A percentile compares a stretch with the other conserved stretches of the same genome.
phyloP scores from a whole-genome alignment of 2,797 vertebrate genomes.

The Remorina albescens region DNA sequence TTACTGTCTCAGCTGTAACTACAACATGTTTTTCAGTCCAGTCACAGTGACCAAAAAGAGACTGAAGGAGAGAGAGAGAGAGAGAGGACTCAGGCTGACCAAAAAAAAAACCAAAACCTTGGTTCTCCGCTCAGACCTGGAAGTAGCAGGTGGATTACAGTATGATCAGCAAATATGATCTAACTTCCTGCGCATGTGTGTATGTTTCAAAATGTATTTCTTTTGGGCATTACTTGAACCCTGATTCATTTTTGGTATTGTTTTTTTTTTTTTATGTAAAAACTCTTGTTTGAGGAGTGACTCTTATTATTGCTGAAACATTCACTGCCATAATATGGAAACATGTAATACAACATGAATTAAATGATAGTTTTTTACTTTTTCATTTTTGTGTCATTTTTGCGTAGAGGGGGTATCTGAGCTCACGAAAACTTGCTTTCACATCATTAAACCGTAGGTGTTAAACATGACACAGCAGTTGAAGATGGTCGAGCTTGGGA shows the following conservation, averaged over 20 bases:
- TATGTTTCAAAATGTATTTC: constrained; percentile 74
- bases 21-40: constrained; percentile 84
- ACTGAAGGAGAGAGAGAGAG: constrained; percentile 63
- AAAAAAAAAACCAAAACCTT: constrained; percentile 79
- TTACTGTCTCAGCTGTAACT: constrained; percentile 88
- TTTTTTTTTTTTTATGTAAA: constrained; percentile 72
- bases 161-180: constrained; percentile 65
- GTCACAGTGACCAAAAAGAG: constrained; percentile 86
- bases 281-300: constrained; percentile 88
- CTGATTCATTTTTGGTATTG: constrained; percentile 84
- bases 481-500: not conserved
- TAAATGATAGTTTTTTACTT: constrained; percentile 99
- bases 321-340: constrained; percentile 95
- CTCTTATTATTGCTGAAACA: constrained; percentile 89
- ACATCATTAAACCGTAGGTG: not conserved
- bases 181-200: constrained; percentile 55
- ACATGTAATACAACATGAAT: constrained; percentile 94
- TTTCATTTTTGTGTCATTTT: constrained; percentile 77
- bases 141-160: constrained; percentile 70
- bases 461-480: no score
- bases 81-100: constrained; percentile 77
- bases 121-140: constrained; percentile 71
- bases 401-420: constrained; percentile 25
- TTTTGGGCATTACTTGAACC: constrained; percentile 88
- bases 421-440: not conserved